phyloP scores from a whole-genome alignment of 2,888 invertebrate species.

The Erannis defoliaria region DNA sequence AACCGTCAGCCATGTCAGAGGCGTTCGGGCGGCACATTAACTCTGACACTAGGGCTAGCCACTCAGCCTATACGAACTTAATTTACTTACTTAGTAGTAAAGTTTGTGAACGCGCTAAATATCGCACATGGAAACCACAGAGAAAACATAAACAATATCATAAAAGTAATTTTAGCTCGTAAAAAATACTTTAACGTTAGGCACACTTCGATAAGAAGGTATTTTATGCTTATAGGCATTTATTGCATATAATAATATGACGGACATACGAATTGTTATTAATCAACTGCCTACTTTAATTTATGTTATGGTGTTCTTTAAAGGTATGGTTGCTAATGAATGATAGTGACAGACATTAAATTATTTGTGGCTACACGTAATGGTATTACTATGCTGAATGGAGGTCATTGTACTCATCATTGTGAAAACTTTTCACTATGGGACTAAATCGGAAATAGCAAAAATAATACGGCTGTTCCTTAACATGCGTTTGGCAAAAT shows the following conservation, averaged over 20 bases:
- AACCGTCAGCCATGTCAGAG: too few relatives aligned
- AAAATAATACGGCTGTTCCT: too few relatives aligned
- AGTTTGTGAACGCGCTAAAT: conserved; percentile 6
- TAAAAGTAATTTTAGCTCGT: conserved; percentile 9
- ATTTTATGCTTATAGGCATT: conserved; percentile 1
- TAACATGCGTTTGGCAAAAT: too few relatives aligned
- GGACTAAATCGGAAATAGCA: too few relatives aligned
- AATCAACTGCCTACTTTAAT: not conserved
- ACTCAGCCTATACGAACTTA: too few relatives aligned
- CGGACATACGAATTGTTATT: too few relatives aligned
- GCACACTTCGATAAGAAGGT: conserved; percentile 3
- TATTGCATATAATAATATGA: too few relatives aligned
- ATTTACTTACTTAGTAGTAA: not conserved
- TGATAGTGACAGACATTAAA: not conserved
- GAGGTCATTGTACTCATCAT: too few relatives aligned
- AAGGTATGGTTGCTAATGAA: not conserved
- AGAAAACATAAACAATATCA: conserved; percentile 8
- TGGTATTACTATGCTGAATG: too few relatives aligned
- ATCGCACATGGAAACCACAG: conserved; percentile 1
- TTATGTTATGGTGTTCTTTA: not conserved
- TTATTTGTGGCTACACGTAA: not conserved
- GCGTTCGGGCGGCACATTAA: too few relatives aligned
- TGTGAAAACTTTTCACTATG: too few relatives aligned
- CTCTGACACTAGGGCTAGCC: too few relatives aligned
- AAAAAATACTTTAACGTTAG: conserved; percentile 7